A percentile compares a stretch with the other conserved stretches of the same genome.
Evolutionary conservation across 2,888 invertebrate genomes (phyloP).

Genomic region (Blastobasis lacticolella): DNA sequence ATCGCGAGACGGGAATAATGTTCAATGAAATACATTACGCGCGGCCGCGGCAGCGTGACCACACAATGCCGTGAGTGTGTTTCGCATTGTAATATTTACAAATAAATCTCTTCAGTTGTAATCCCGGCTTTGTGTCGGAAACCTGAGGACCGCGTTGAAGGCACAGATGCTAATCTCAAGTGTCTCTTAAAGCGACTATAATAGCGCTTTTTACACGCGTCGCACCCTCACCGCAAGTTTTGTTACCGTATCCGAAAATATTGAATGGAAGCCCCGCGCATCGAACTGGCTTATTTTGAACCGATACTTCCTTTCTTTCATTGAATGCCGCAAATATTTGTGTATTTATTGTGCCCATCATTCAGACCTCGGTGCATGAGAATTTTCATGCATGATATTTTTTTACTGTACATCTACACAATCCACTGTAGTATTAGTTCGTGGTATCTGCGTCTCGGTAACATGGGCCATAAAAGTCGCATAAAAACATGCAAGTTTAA

Average conservation of each 20-base stretch:
- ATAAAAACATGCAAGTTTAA: constrained; percentile 11
- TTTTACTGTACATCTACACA: too few relatives aligned
- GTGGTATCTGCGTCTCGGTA: neutral
- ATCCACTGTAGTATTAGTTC: too few relatives aligned
- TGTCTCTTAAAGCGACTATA: constrained; percentile 70
- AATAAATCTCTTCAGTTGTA: constrained; percentile 69
- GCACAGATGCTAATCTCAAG: constrained; percentile 74
- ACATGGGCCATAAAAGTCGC: constrained; percentile 8
- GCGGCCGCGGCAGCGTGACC: constrained; percentile 50
- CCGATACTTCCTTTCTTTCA: constrained; percentile 50
- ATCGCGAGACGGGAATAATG: constrained; percentile 50
- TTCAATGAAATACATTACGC: constrained; percentile 61
- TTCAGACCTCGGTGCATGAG: constrained; percentile 1
- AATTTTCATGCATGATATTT: constrained; percentile 1
- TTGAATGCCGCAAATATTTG: constrained; percentile 15
- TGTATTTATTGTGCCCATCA: constrained; percentile 7
- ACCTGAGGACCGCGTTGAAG: constrained; percentile 55
- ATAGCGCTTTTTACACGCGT: constrained; percentile 59
- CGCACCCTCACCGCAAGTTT: constrained; percentile 50
- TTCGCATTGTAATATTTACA: constrained; percentile 69
- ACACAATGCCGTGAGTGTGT: constrained; percentile 33
- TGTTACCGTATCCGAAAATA: constrained; percentile 33
- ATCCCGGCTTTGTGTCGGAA: constrained; percentile 65
- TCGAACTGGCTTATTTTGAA: constrained; percentile 35
- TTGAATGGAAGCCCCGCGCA: constrained; percentile 46